Evolutionary conservation across 2,888 invertebrate genomes (phyloP), one percentile per base, ranked within the genome.

Genomic region (Drosophila pseudotalamancana): DNA sequence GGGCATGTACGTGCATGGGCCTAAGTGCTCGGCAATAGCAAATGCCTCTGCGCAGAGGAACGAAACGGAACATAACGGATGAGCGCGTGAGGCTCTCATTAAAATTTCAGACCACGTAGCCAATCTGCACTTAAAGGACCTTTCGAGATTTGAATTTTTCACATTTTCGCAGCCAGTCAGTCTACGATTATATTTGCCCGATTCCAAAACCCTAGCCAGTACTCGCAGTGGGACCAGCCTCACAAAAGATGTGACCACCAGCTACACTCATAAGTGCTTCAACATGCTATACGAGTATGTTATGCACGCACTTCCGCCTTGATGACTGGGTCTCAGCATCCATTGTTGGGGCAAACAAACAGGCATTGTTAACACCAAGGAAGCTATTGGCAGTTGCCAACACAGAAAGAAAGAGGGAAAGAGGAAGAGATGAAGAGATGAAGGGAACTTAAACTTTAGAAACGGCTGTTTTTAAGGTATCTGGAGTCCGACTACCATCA

Each of bases 101-200:
- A 85, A 80, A 86, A 86, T 83, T 83, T 83, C 82, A 79, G 70
- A 40, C 69, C 82, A 83, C 82, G 82, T 83, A 72, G 80, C 66
- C 80, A 80, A 82, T 77, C 86, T 77, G 76, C 81, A 85, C 85
- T 82, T 79, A 78, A 77, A 81, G 74, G 77, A 81, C 84, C 80
- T 74, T 77, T 84, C 69, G 62, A 84, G 80, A 77, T 80, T 80
- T 80, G 78, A 81, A 81, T 80, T 84, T 80, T 80, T 84, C 75
- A 84, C 77, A 80, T 84, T 74, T 77, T 84, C 50, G 65, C 76
- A 72, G 55, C 51, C 55, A 67, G 71, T 48, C 63, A 48, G 51
- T 39, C 62, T 56, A 64, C 64, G 63, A 73, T 64, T 63, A 73
- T 68, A 39, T 59, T 46, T 59, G 25, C 25, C 32, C n/a, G 49